Base-by-base conservation (phyloP, 2,113 vertebrate genomes). In the Rafetus swinhoei region DNA sequence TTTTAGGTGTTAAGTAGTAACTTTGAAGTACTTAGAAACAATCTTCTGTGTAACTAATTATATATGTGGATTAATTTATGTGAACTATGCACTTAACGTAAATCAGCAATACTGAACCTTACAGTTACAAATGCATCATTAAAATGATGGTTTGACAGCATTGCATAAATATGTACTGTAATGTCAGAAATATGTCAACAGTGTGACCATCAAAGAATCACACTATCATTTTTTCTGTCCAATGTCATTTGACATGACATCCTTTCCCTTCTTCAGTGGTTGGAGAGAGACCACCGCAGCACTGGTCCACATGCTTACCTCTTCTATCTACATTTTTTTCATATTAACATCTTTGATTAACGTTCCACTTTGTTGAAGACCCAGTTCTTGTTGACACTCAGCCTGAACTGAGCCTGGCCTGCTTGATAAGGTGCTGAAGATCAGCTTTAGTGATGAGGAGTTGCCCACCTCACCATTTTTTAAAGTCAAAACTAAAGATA, bases 151-250 rank as follows among this genome's bases (percentile, higher is more conserved):
- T 57, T 69, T 84, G 62, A 16, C 54, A 4, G 32, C 56, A 0
- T 0, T 3, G 0, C 11, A 14, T 60, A 18, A 25, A 1, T 13
- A 7, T 50, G 0, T 54, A 18, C 5, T 50, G 0, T 54, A 15
- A 4, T 86, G 39, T 91, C 69, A 7, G 27, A 57, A 82, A 0
- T 50, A 3, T 4, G 15, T 72, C 27, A 79, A 2, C 15, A 79
- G 62, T 10, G 3, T 2, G 25, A 79, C 74, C 35, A 57, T 45
- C 50, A 0, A 25, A 86, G 69, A 54, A 14, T 9, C 12, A 24
- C 54, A 0, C 32, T 39, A 7, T 54, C 25, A 2, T 1, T 76
- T 65, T n/a, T 2, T 10, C 5, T 32, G 50, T 60, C 0, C n/a
- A n/a, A 35, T 55, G 84, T 65, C 84, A 84, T 8, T 16, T 92